These are phyloP conservation scores for Cirrhinus molitorella DNA, from an alignment of 2,797 vertebrate genomes.

Conservation along the genomic window DNA sequence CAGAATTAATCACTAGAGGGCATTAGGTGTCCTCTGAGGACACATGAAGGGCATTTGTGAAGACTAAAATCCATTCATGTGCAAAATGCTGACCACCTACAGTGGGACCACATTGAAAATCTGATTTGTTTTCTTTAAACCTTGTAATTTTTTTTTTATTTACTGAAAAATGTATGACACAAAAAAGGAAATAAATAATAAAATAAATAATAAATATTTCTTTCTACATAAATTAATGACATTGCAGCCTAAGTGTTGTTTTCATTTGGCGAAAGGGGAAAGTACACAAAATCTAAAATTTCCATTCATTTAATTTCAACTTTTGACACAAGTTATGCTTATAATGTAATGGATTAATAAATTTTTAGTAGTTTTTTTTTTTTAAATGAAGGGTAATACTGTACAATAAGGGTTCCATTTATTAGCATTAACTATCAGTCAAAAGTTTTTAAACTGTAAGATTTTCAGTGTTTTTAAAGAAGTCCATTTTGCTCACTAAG, in stretches of 20 bases:
- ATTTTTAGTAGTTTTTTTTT: no score
- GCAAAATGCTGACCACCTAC: conserved; percentile 17
- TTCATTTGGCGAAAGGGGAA: background rate
- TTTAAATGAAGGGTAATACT: no score
- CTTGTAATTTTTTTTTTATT: background rate
- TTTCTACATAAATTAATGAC: background rate
- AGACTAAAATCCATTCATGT: conserved; percentile 26
- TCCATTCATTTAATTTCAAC: background rate
- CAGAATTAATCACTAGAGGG: conserved; percentile 50
- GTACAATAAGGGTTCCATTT: no score
- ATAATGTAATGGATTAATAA: background rate
- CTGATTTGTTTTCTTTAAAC: background rate
- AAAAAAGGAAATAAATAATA: background rate
- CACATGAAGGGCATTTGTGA: conserved; percentile 32
- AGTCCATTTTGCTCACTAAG: no score
- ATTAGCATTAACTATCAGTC: no score
- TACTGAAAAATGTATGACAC: background rate
- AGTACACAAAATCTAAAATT: background rate
- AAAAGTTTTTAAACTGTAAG: no score
- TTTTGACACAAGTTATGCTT: background rate
- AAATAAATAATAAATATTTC: background rate
- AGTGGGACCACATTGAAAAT: no score
- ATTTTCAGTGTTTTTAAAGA: no score
- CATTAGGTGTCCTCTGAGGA: conserved; percentile 47
- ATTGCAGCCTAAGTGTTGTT: background rate